Evolutionary conservation across 2,113 vertebrate species (phyloP), one percentile per base, ranked within the genome.

Genomic region (Vicugna pacos): DNA sequence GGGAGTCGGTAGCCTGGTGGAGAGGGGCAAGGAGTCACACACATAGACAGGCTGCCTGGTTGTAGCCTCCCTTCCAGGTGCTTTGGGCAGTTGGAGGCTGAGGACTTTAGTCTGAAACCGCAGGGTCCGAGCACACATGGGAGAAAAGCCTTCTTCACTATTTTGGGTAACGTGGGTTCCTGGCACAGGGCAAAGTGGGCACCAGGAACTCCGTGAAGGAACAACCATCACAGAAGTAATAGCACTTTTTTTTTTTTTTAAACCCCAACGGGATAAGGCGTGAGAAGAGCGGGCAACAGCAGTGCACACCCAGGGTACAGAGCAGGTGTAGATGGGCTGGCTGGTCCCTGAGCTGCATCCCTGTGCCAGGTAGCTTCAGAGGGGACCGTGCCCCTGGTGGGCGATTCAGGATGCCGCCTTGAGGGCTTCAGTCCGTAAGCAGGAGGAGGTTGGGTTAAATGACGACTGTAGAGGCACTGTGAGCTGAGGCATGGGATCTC

Each of bases 241-340:
- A 42, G 38, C 38, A 42, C 38, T 42, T 42, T 42, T 42, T 42
- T 35, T 35, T 35, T 38, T 42, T 42, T 42, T 42, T 42, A 42
- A 42, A 42, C 38, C 38, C 38, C 42, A 15, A 20, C 56, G 11
- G 7, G 56, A 4, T 54, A 73, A 58, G 28, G 20, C 0, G 1
- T 19, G 48, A 30, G 69, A 14, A 0, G 5, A 28, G 1, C n/a
- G 35, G 38, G 17, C 17, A 2, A 1, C 30, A 11, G 0, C 28
- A 30, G 67, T 15, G 46, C 24, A 26, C 17, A 19, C 17, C 28
- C 0, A 11, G 15, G 46, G 48, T 19, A 20, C 50, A 9, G 22
- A 72, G 86, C 76, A 46, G 64, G 70, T 62, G 6, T 2, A 1
- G 11, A 11, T 9, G 14, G 60, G 24, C 24, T 13, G 3, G 0